Conservation (phyloP, 1,140 invertebrate genomes). For the Drosophila sp. region DNA sequence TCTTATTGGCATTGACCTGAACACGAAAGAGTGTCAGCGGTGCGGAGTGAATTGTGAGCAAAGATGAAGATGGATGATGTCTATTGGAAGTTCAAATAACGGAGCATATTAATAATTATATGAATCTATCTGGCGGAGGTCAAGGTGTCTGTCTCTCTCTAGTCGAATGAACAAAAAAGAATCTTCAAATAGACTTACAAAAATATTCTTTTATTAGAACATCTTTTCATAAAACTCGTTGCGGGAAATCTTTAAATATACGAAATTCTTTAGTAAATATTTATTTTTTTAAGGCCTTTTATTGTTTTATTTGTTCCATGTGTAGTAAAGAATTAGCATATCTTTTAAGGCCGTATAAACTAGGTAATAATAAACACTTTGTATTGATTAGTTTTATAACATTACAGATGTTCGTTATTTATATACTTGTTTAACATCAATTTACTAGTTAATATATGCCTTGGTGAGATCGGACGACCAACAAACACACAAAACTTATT, state of each 20-base stretch:
- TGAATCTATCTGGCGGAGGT: constrained; percentile 3
- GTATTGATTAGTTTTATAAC: neutral
- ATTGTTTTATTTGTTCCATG: constrained; percentile 31
- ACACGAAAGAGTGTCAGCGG: constrained; percentile 20
- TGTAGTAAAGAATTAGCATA: constrained; percentile 35
- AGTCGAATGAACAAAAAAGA: neutral
- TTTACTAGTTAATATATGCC: neutral
- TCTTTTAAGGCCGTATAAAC: neutral
- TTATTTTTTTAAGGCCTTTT: neutral
- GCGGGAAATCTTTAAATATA: neutral
- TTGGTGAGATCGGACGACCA: too few relatives aligned
- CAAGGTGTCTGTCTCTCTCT: neutral
- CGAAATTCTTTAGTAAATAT: neutral
- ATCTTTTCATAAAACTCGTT: neutral
- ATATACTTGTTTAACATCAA: neutral
- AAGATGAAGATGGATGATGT: constrained; percentile 31
- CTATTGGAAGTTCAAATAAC: constrained; percentile 22
- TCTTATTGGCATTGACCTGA: constrained; percentile 73
- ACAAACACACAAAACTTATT: neutral
- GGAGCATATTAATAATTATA: constrained; percentile 11
- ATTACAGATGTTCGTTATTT: neutral
- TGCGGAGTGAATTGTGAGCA: neutral
- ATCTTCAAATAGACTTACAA: constrained; percentile 1
- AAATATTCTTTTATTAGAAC: neutral
- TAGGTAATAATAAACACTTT: neutral